A percentile compares a stretch with the other conserved stretches of the same genome.
Evolutionary conservation across 2,113 vertebrate species (phyloP).

Genomic region (Pelusios castaneus): DNA sequence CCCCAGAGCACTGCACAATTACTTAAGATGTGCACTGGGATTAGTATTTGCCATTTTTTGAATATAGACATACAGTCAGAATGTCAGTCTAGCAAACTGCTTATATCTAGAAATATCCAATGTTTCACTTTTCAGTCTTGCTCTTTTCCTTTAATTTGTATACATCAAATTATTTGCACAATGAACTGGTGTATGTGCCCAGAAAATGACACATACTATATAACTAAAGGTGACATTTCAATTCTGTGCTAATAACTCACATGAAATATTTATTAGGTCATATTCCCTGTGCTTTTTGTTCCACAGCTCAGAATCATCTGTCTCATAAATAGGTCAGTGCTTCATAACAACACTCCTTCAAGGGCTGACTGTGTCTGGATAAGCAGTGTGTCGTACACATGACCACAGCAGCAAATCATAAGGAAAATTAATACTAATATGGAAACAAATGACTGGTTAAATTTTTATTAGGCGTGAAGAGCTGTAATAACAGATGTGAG

Average conservation of each 20-base stretch:
- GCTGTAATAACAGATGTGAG: neutral
- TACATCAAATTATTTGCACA: neutral
- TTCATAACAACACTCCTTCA: conserved; percentile 53
- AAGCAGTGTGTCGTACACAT: neutral
- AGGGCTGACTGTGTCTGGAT: conserved; percentile 9
- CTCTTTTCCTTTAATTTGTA: neutral
- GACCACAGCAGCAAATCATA: neutral
- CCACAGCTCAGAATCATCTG: conserved; percentile 28
- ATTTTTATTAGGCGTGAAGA: neutral
- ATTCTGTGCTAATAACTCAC: neutral
- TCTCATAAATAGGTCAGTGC: conserved; percentile 72
- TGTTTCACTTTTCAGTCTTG: neutral
- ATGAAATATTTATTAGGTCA: neutral
- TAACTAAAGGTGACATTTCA: neutral
- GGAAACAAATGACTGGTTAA: neutral
- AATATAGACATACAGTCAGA: neutral
- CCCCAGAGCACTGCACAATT: neutral
- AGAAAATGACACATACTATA: neutral
- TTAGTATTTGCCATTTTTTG: neutral
- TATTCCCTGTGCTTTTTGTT: neutral
- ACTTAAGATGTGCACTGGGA: neutral
- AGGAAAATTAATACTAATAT: rapidly evolving
- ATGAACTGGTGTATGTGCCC: neutral
- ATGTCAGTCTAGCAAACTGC: neutral
- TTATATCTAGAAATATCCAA: neutral